Percentiles rank a stretch among this genome's conserved stretches.
These are phyloP conservation scores for Scomber japonicus DNA, from an alignment of 2,113 vertebrate species.

Conservation along the genomic window DNA sequence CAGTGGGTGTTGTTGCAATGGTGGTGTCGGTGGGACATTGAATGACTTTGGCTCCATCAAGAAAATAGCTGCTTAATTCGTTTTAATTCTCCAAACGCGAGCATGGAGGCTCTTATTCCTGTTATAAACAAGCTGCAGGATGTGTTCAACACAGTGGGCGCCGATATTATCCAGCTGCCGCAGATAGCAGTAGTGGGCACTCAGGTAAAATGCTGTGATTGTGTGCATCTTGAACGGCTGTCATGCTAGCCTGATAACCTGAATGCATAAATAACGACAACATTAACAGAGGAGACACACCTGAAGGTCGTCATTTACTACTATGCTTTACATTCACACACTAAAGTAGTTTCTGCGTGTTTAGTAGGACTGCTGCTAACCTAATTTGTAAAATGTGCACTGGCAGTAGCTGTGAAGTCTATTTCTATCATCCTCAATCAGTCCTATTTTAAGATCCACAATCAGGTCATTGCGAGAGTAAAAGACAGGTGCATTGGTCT, in stretches of 20 bases:
- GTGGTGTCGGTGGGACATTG: constrained; percentile 84
- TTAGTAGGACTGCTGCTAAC: constrained; percentile 5
- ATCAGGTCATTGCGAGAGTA: constrained; percentile 9
- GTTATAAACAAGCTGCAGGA: constrained; percentile 99
- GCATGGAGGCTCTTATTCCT: constrained; percentile 97
- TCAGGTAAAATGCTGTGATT: constrained; percentile 87
- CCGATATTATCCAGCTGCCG: constrained; percentile 96
- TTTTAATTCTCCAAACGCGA: constrained; percentile 24
- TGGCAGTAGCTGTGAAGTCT: constrained; percentile 19
- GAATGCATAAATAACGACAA: neutral
- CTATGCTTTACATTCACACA: neutral
- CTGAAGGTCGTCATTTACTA: neutral
- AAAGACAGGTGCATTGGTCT: constrained; percentile 11
- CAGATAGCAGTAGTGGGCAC: constrained; percentile 98
- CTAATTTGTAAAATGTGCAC: constrained; percentile 10
- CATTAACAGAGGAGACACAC: neutral
- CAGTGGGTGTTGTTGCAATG: constrained; percentile 78
- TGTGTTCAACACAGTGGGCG: constrained; percentile 97
- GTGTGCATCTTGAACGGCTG: constrained; percentile 31
- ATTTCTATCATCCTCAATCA: constrained; percentile 47
- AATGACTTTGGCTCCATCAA: constrained; percentile 86
- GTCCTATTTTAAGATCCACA: constrained; percentile 42
- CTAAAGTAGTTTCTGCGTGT: neutral
- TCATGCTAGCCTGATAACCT: constrained; percentile 54
- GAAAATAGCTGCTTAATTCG: constrained; percentile 55